These are phyloP conservation scores for Mellivora capensis DNA, from an alignment of 2,113 vertebrate genomes.

Conservation along the genomic window DNA sequence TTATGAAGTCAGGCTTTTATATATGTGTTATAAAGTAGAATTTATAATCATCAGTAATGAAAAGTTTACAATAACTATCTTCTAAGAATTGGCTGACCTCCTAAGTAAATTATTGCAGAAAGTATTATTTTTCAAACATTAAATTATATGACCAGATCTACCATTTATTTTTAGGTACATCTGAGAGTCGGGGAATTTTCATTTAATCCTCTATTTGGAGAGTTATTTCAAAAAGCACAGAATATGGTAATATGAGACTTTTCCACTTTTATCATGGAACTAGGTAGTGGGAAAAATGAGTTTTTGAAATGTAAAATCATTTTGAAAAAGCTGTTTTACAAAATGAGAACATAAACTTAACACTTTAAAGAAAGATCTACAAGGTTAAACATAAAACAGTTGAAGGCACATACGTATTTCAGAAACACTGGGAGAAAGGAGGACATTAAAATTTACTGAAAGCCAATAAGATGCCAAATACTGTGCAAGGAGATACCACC, in stretches of 20 bases:
- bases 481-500: not conserved
- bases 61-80: not conserved
- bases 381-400: constrained; percentile 37
- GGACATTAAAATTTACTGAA: constrained; percentile 38
- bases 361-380: constrained; percentile 17
- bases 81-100: constrained; percentile 16
- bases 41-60: constrained; percentile 42
- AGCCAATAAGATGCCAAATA: not conserved
- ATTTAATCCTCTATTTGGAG: constrained; percentile 32
- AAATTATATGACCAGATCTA: constrained; percentile 48
- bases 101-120: constrained; percentile 34
- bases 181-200: constrained; percentile 18
- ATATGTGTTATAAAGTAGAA: constrained; percentile 46
- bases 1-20: not conserved
- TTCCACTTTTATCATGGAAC: constrained; percentile 35
- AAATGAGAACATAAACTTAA: constrained; percentile 57
- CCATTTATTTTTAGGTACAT: constrained; percentile 32
- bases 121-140: constrained; percentile 36
- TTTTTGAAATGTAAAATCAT: constrained; percentile 68
- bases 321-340: constrained; percentile 51
- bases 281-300: constrained; percentile 38
- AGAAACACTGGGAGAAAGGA: constrained; percentile 33
- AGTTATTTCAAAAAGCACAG: constrained; percentile 33
- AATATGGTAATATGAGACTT: constrained; percentile 5
- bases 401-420: constrained; percentile 17